Evolutionary conservation across 1,140 invertebrate species (phyloP), one percentile per base, ranked within the genome.

Genomic region (Drosophila ercepeae): DNA sequence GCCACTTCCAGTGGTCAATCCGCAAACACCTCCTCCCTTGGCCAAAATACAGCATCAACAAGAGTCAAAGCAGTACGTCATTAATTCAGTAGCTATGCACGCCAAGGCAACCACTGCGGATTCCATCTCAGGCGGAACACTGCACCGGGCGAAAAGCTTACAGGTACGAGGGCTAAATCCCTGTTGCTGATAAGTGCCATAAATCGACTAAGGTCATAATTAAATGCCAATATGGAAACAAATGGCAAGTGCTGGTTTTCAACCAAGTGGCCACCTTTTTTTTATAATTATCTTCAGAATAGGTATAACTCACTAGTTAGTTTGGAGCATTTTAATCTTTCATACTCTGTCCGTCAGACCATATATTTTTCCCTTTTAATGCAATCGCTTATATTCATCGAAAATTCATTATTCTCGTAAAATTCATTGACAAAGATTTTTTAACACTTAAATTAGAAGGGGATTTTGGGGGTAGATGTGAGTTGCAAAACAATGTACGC

Each of bases 81-180:
- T 86, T 81, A 86, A 82, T 88, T 86, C 81, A 74, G 59, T 71
- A 41, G 46, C 81, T 27, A 88, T 81, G 82, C 81, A 86, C n/a
- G 81, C 82, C 41, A 86, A 88, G 73, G 76, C 81, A 29, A 86
- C 82, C 46, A 86, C 81, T 25, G 81, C 81, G 19, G 77, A 73
- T 13, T 27, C 69, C 73, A 70, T 88, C 63, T 58, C 82, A 9
- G 82, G 81, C 69, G 77, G 82, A 60, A 86, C 76, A 14, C 77
- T 86, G 60, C 83, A 86, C 48, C 82, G 82, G 11, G 49, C 57
- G 42, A 88, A 74, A 57, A 82, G 74, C 71, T 77, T 69, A 39
- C 82, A 86, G 82, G 82, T 86, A 86, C 54, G 81, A 50, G 21
- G 11, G 21, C 23, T 0, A 3, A 11, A 13, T 39, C 36, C 36